A percentile compares a stretch with the other conserved stretches of the same genome.
Evolutionary conservation across 1,140 invertebrate species (phyloP).

Genomic region (Homarus americanus): DNA sequence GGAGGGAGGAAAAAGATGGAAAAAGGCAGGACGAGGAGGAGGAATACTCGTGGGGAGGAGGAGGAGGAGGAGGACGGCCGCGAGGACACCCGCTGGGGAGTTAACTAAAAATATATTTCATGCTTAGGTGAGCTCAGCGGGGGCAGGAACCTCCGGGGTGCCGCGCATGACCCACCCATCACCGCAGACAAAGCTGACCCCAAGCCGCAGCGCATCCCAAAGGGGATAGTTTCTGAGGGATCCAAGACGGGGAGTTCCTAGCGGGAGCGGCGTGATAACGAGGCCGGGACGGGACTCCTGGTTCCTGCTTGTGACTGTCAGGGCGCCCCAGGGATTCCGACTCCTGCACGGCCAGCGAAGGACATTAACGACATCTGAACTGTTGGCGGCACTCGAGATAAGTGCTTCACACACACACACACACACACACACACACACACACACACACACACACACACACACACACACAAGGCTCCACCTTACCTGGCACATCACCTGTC

Average conservation of each 20-base stretch:
- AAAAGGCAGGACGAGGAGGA: constrained; percentile 12
- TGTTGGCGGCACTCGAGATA: too few species aligned
- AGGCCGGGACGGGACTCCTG: neutral
- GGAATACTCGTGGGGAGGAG: too few species aligned
- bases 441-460: neutral
- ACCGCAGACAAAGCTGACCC: constrained; percentile 17
- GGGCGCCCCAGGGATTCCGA: neutral
- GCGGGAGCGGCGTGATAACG: neutral
- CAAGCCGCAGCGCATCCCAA: neutral
- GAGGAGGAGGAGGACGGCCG: neutral
- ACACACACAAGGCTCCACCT: neutral
- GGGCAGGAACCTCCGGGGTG: constrained; percentile 18
- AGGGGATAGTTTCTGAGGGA: neutral
- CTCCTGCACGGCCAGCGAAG: neutral
- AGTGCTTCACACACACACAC: too few species aligned
- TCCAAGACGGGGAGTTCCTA: neutral
- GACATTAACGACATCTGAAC: neutral
- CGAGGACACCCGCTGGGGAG: constrained; percentile 50
- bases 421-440: constrained; percentile 15
- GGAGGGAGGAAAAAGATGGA: neutral
- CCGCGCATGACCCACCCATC: constrained; percentile 51
- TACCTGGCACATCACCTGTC: neutral
- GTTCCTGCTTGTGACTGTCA: neutral
- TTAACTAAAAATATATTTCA: constrained; percentile 69
- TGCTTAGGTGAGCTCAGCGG: constrained; percentile 63